phyloP scores from a whole-genome alignment of 2,113 vertebrate species.

The Thunnus thynnus region DNA sequence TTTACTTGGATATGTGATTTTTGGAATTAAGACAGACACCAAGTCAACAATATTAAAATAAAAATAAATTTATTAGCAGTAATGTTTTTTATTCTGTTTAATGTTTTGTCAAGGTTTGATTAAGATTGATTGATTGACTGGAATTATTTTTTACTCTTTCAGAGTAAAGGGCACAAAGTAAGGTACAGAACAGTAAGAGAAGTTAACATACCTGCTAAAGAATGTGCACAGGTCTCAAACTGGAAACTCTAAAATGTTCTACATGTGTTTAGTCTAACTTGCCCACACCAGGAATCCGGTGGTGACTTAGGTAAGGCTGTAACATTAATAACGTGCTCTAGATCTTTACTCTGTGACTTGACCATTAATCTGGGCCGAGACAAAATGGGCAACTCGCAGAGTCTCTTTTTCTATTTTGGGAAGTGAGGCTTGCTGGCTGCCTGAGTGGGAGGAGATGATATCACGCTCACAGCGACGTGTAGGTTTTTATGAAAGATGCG shows the following conservation, averaged over 20 bases:
- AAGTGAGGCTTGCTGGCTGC: conserved; percentile 13
- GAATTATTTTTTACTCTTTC: conserved; percentile 9
- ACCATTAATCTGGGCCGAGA: conserved; percentile 14
- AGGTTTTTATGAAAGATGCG: conserved; percentile 61
- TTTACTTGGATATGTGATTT: no score
- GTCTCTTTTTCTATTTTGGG: conserved; percentile 31
- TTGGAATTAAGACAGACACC: no score
- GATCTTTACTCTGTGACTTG: conserved; percentile 26
- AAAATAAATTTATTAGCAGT: no score
- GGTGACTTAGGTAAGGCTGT: neutral
- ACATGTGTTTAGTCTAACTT: conserved; percentile 33
- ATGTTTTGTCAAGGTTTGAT: no score
- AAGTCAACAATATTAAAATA: no score
- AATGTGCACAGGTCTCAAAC: conserved; percentile 1
- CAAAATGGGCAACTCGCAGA: conserved; percentile 46
- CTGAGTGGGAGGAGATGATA: conserved; percentile 50
- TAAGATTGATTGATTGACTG: no score
- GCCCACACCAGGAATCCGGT: conserved; percentile 8
- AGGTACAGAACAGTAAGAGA: neutral
- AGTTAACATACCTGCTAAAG: neutral
- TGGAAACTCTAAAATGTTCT: neutral
- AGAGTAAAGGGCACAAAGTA: neutral
- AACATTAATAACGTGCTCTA: conserved; percentile 17
- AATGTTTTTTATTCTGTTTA: no score
- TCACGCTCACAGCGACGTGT: conserved; percentile 22